Base-by-base conservation (phyloP, 2,797 vertebrate species). In the Heteromormyrus szaboi region DNA sequence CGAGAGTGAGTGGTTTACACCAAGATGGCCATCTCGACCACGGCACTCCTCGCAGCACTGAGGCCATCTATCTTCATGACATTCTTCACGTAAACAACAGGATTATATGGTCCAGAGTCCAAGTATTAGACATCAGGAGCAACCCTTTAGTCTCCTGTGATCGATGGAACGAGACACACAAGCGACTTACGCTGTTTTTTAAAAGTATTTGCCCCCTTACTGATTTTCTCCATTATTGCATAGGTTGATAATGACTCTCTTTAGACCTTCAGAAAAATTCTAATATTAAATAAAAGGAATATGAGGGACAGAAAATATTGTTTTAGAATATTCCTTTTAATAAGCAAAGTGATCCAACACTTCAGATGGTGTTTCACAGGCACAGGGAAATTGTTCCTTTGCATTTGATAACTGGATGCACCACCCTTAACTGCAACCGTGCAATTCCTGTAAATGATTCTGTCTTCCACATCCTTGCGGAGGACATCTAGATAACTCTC, bases 1-100 rank as follows among this genome's bases (percentile, higher is more conserved):
- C 9, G 11, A 22, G 44, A 12, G 11, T 19, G 88, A 65, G 50
- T 46, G 62, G 88, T 84, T 94, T 94, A 94, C 92, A 92, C 91
- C 33, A 90, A 90, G 89, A 90, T 91, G 90, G 91, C 53, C 88
- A 86, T 91, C 91, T 37, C 89, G 88, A 90, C 79, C 29, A 9
- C 44, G 76, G 87, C 22, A 87, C 91, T 12, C 53, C 44, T 59
- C 89, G 89, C 93, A 90, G 85, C 53, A 54, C 6, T 79, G 86
- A 48, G 76, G 51, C 51, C 48, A 87, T 90, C 88, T 4, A 44
- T 90, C 89, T 87, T 6, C 87, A 48, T 86, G 86, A 91, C 88
- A 2, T 91, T 89, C 59, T 19, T 81, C 50, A 85, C 37, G 59
- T 86, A 89, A 91, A 90, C 87, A 89, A 89, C 86, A 88, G 91